Percentiles rank a stretch among this genome's conserved stretches.
phyloP scores from a whole-genome alignment of 92 coral and sea anemone species.

The Pocillopora grandis region DNA sequence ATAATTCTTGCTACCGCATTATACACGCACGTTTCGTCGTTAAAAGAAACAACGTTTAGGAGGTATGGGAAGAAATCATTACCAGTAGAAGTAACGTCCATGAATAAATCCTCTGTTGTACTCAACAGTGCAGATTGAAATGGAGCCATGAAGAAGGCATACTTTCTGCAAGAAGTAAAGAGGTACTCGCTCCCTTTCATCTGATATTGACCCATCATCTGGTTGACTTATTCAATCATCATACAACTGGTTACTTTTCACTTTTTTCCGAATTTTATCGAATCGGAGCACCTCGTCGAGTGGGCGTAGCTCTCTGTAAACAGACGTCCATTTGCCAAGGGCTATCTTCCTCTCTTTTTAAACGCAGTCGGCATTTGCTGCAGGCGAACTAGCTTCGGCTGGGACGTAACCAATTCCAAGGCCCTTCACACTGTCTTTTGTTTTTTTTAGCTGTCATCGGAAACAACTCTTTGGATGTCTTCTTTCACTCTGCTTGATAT shows the following conservation, averaged over 20 bases:
- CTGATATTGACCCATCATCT: slow-evolving; percentile 53
- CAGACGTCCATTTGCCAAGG: slow-evolving; percentile 25
- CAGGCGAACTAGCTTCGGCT: slow-evolving; percentile 54
- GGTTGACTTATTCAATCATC: slow-evolving; percentile 40
- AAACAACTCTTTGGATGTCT: slow-evolving; percentile 43
- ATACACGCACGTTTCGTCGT: slow-evolving; percentile 34
- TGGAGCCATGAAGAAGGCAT: slow-evolving; percentile 58
- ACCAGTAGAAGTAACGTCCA: slow-evolving; percentile 36
- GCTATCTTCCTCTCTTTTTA: slow-evolving; percentile 50
- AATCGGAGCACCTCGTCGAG: slow-evolving; percentile 40
- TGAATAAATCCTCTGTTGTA: slow-evolving; percentile 37
- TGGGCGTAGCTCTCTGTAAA: slow-evolving; percentile 46
- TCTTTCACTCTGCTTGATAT: slow-evolving; percentile 55
- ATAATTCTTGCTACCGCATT: slow-evolving; percentile 46
- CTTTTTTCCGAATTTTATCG: slow-evolving; percentile 53
- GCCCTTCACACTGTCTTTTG: slow-evolving; percentile 56
- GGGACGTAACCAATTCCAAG: slow-evolving; percentile 54
- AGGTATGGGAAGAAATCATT: slow-evolving; percentile 46
- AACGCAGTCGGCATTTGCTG: slow-evolving; percentile 59
- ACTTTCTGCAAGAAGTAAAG: slow-evolving; percentile 50
- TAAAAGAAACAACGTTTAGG: slow-evolving; percentile 33
- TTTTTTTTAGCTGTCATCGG: slow-evolving; percentile 40
- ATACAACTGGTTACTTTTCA: slow-evolving; percentile 38
- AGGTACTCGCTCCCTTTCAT: slow-evolving; percentile 51
- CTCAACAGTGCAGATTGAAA: slow-evolving; percentile 47